phyloP scores from a whole-genome alignment of 1,140 invertebrate genomes.

The Aphidius ervi region DNA sequence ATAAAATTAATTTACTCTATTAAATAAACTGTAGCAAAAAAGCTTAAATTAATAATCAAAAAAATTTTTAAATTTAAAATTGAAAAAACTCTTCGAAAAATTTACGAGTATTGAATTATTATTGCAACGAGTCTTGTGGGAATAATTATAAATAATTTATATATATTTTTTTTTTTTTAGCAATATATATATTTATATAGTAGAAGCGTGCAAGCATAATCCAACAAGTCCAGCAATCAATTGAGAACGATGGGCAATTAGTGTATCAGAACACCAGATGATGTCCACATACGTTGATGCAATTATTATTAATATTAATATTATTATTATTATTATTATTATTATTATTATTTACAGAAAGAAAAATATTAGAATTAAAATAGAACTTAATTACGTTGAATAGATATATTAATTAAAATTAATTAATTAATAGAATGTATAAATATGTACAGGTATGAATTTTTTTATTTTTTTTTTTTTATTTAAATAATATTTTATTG shows the following conservation, averaged over 20 bases:
- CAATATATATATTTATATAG: conserved; percentile 20
- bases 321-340: conserved; percentile 23
- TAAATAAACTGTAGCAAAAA: neutral
- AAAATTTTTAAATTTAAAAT: conserved; percentile 3
- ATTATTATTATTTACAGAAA: conserved; percentile 53
- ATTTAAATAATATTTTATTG: conserved; percentile 24
- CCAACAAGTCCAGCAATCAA: conserved; percentile 50
- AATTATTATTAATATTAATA: conserved; percentile 8
- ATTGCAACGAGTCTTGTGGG: too few species aligned
- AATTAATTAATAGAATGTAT: conserved; percentile 46
- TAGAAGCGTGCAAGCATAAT: conserved; percentile 50
- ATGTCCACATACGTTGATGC: conserved; percentile 27
- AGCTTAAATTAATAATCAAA: neutral
- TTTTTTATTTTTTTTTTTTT: conserved; percentile 46
- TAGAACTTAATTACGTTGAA: conserved; percentile 52
- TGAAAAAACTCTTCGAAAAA: conserved; percentile 3
- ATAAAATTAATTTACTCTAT: too few species aligned
- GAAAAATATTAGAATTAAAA: conserved; percentile 49
- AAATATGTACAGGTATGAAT: conserved; percentile 34
- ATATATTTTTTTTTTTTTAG: conserved; percentile 10
- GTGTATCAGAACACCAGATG: conserved; percentile 49
- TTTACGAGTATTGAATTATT: conserved; percentile 2
- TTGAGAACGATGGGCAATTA: conserved; percentile 50
- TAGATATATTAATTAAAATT: conserved; percentile 33
- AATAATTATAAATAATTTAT: conserved; percentile 8